Evolutionary conservation across 2,797 vertebrate genomes (phyloP), one percentile per base, ranked within the genome.

Genomic region (Clarias laeviceps): DNA sequence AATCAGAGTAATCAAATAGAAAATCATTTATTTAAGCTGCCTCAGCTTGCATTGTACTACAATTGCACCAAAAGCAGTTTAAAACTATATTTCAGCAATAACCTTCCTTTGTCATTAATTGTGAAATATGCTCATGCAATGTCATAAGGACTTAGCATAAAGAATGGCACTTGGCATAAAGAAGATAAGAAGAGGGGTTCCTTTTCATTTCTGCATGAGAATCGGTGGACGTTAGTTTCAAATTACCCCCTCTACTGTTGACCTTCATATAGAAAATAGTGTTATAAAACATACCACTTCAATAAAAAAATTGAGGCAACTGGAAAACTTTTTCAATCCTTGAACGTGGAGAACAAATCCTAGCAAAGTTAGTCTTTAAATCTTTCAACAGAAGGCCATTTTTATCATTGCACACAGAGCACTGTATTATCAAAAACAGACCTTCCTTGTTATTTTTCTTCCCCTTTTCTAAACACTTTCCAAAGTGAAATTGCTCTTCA

Each of bases 1-100:
- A 94, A 94, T 96, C 94, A 94, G 93, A 91, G 87, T 96, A 95
- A 96, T 95, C 93, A 95, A 96, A 95, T 94, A 94, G 95, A 87
- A 85, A 93, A 88, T 89, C 86, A 93, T 96, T 94, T 93, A 91
- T 94, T 92, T 90, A 87, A 90, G 94, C 91, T 92, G 84, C 89
- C 86, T 92, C 85, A 83, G 84, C 90, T 91, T 90, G 87, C 87
- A 91, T 57, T 88, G 84, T 91, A 90, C 86, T 92, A 86, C 88
- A 88, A 80, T 68, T 91, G 69, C 88, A 87, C 24, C 90, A 89
- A 92, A 94, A 92, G 62, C 92, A 92, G 89, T 57, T 88, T 88
- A 92, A 85, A 84, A 86, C 89, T 87, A 90, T 59, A 87, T 91
- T 91, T 90, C 88, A 83, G 57, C 40, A 87, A 82, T 54, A 85